Conservation (phyloP, 1,140 invertebrate genomes). For the Cydia splendana region DNA sequence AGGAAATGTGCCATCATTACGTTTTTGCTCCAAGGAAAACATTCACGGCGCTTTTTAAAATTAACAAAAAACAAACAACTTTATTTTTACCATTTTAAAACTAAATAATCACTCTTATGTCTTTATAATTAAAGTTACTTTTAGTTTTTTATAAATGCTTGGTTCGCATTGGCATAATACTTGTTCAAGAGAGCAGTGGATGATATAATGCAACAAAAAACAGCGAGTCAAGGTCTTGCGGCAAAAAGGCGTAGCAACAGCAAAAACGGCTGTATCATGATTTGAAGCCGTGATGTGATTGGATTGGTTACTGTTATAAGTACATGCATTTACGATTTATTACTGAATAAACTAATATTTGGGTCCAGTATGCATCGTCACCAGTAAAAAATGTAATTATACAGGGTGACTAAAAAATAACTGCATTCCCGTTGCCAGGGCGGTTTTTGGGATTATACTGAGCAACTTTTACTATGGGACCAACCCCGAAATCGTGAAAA, state of each 20-base stretch:
- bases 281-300: neutral
- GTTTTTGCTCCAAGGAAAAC: constrained; percentile 33
- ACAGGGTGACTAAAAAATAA: no score
- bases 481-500: no score
- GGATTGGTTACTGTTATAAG: neutral
- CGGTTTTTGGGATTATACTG: no score
- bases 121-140: neutral
- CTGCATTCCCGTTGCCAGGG: no score
- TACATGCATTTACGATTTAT: neutral
- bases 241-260: constrained; percentile 47
- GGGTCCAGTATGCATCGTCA: no score
- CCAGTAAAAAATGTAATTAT: no score
- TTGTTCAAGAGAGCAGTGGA: constrained; percentile 35
- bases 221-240: constrained; percentile 37
- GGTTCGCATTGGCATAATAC: neutral
- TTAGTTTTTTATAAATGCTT: neutral
- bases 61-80: constrained; percentile 29
- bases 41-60: constrained; percentile 35
- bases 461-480: no score
- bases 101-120: neutral
- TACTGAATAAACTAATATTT: no score
- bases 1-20: constrained; percentile 43
- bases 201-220: constrained; percentile 58
- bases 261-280: neutral
- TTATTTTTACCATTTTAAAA: neutral